Evolutionary conservation across 92 coral and sea anemone species (phyloP).

Genomic region (Zoanthus sociatus): DNA sequence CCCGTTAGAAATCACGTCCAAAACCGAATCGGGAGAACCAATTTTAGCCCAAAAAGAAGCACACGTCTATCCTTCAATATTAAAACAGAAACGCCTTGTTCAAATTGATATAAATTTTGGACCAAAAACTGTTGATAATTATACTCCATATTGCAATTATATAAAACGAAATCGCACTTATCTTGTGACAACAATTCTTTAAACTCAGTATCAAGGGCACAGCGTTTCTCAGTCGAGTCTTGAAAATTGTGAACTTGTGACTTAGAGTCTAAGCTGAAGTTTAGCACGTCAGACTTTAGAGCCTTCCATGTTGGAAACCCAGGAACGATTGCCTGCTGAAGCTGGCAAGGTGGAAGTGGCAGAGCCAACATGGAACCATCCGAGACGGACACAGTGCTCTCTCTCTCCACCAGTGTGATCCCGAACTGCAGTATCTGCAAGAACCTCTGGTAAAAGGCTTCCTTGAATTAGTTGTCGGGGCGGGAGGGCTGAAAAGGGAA

Average conservation of each 20-base stretch:
- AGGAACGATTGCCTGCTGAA: too few relatives aligned
- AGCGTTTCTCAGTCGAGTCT: conserved; percentile 7
- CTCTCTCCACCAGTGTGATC: conserved; percentile 51
- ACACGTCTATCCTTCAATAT: conserved; percentile 9
- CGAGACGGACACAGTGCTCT: conserved; percentile 42
- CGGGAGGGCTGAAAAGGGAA: not conserved
- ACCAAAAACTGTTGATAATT: conserved; percentile 26
- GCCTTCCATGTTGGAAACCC: not conserved
- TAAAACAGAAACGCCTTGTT: not conserved
- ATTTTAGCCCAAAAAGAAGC: not conserved
- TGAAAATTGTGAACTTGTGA: not conserved
- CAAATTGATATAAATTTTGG: conserved; percentile 32
- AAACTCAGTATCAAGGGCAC: conserved; percentile 27
- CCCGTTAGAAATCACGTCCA: conserved; percentile 22
- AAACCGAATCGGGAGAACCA: conserved; percentile 37
- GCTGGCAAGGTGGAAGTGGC: too few relatives aligned
- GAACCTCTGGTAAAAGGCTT: not conserved
- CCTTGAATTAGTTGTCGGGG: too few relatives aligned
- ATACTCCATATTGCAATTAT: not conserved
- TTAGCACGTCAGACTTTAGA: conserved; percentile 20
- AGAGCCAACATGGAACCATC: too few relatives aligned
- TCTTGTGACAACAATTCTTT: conserved; percentile 25
- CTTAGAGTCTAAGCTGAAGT: not conserved
- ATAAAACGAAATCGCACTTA: conserved; percentile 20
- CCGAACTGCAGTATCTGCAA: conserved; percentile 26